phyloP scores from a whole-genome alignment of 2,797 vertebrate species.

The Melanotaenia parkinsoni region DNA sequence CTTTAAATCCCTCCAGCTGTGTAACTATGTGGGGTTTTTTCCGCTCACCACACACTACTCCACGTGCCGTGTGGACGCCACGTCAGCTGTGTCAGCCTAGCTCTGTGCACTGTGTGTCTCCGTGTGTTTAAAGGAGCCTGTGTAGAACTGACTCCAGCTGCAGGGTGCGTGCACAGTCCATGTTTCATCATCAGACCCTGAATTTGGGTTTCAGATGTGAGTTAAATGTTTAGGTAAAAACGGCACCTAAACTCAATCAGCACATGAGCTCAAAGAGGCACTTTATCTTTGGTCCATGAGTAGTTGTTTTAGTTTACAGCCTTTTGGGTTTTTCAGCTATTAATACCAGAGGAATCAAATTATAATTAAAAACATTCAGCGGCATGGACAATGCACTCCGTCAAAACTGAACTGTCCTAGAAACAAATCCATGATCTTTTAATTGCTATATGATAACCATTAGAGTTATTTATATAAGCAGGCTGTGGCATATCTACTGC shows the following conservation, averaged over 20 bases:
- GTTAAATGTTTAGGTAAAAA: slow-evolving; percentile 5
- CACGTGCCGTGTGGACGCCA: slow-evolving; percentile 61
- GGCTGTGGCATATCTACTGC: neutral
- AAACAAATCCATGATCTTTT: neutral
- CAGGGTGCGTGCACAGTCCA: slow-evolving; percentile 47
- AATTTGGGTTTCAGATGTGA: slow-evolving; percentile 22
- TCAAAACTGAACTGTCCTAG: neutral
- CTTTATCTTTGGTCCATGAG: neutral
- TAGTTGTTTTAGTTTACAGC: slow-evolving; percentile 20
- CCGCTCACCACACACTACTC: slow-evolving; percentile 14
- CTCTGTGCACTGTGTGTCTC: slow-evolving; percentile 22
- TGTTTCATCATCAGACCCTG: slow-evolving; percentile 31
- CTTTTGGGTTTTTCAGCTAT: slow-evolving; percentile 27
- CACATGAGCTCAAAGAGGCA: neutral
- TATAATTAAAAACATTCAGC: neutral
- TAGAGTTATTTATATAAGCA: neutral
- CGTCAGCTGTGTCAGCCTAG: slow-evolving; percentile 60
- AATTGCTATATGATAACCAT: neutral
- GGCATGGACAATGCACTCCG: neutral
- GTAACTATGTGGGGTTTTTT: slow-evolving; percentile 11
- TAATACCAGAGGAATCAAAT: slow-evolving; percentile 19
- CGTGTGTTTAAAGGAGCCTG: slow-evolving; percentile 38
- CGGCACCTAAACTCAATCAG: neutral
- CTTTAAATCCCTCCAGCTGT: slow-evolving; percentile 54
- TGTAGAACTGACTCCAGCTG: slow-evolving; percentile 26